Conservation (phyloP, 2,113 vertebrate species). For the Amphiprion ocellaris region DNA sequence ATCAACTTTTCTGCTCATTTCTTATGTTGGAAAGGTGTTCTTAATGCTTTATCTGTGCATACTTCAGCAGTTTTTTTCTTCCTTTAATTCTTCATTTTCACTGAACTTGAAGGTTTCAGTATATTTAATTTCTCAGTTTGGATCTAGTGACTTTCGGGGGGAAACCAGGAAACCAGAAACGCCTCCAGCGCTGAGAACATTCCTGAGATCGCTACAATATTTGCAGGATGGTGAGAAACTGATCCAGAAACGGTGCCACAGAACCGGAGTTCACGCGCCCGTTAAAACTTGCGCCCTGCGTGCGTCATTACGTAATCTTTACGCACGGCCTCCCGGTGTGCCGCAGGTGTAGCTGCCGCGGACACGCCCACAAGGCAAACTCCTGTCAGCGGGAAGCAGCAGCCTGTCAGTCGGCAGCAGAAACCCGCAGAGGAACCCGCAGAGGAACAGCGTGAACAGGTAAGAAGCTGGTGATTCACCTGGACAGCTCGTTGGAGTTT, state of each 20-base stretch:
- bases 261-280: not conserved
- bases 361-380: conserved; percentile 66
- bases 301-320: conserved; percentile 28
- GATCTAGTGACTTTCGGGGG: not conserved
- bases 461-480: conserved; percentile 44
- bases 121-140: not conserved
- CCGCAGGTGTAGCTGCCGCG: conserved; percentile 54
- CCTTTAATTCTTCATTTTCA: too few relatives aligned
- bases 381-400: conserved; percentile 7
- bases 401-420: conserved; percentile 44
- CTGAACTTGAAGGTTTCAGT: too few relatives aligned
- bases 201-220: conserved; percentile 41
- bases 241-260: conserved; percentile 43
- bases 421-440: not conserved
- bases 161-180: not conserved
- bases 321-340: conserved; percentile 34
- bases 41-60: too few relatives aligned
- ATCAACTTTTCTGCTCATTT: too few relatives aligned
- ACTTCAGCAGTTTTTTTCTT: too few relatives aligned
- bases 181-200: conserved; percentile 31
- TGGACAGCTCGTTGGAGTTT: not conserved
- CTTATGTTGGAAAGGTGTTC: too few relatives aligned
- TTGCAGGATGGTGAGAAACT: conserved; percentile 39
- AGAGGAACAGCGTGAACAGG: conserved; percentile 28
- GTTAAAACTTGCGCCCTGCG: not conserved